Evolutionary conservation across 2,888 invertebrate genomes (phyloP), one percentile per base, ranked within the genome.

Genomic region (Aleiodes testaceus): DNA sequence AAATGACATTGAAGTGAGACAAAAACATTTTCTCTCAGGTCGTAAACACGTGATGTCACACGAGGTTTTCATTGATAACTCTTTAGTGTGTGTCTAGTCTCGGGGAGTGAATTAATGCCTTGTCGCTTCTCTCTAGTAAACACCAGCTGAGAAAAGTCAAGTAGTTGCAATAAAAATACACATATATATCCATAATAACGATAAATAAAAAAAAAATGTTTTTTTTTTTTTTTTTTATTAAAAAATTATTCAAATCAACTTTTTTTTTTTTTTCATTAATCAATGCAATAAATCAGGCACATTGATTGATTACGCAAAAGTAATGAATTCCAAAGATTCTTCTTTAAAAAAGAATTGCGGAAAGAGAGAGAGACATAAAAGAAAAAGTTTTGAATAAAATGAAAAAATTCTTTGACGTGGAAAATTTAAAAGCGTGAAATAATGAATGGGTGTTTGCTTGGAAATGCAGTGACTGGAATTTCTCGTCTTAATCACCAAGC

Each of bases 11-110:
- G 16, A 70, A 68, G 68, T 53, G 66, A 45, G 64, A 50, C 64
- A 67, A 64, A 72, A 50, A 70, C 64, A 69, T 42, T 59, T 59
- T 59, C 55, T 59, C 44, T 71, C 74, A 74, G 74, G 74, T 79
- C 76, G 78, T 80, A 78, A 79, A 80, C 77, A 78, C 76, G 78
- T 79, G 79, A 79, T 79, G 78, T 80, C 78, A 78, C 77, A 75
- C 72, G 74, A 69, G 75, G 75, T 69, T 61, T 81, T 80, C 81
- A 81, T 81, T 81, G 80, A 80, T 81, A 81, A 80, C 70, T 59
- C 59, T 59, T 59, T 12, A 20, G 59, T 59, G 59, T 59, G 42
- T 59, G 59, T 59, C 42, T 59, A 59, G 59, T 59, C 59, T n/a
- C n/a, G n/a, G 36, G 30, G 59, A 59, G 16, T 59, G 59, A 59